Evolutionary conservation across 2,797 vertebrate genomes (phyloP).

Genomic region (Benthosema pterotum): DNA sequence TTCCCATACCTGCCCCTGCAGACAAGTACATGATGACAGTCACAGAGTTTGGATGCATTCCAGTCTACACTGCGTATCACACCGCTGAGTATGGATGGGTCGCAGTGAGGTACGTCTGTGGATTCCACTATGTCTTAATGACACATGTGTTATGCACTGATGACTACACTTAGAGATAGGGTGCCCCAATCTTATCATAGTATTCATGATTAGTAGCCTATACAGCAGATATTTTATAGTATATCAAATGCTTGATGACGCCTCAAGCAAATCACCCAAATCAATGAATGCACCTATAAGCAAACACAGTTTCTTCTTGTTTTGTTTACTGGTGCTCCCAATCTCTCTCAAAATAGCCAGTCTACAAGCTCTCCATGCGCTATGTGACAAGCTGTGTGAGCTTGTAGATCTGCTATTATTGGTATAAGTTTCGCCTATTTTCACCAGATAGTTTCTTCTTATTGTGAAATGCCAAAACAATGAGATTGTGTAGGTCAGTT

Average conservation of each 20-base stretch:
- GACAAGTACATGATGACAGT: slow-evolving; percentile 58
- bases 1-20: slow-evolving; percentile 29
- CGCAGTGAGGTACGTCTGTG: slow-evolving; percentile 39
- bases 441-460: not conserved
- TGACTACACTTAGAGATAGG: not conserved
- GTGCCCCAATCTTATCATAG: too few species aligned
- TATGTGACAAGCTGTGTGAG: not conserved
- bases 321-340: not conserved
- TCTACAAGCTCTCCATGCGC: not conserved
- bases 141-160: not conserved
- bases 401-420: not conserved
- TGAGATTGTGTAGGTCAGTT: too few species aligned
- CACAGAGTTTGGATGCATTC: slow-evolving; percentile 79
- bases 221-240: too few species aligned
- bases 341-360: not conserved
- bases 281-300: too few species aligned
- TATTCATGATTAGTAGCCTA: too few species aligned
- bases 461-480: too few species aligned
- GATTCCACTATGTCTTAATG: not conserved
- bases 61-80: slow-evolving; percentile 36
- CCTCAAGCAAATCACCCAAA: too few species aligned
- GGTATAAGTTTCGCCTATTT: not conserved
- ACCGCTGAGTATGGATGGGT: slow-evolving; percentile 53
- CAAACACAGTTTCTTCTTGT: too few species aligned
- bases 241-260: too few species aligned